A percentile compares a stretch with the other conserved stretches of the same genome.
Evolutionary conservation across 1,140 invertebrate genomes (phyloP).

Genomic region (Diorhabda carinulata): DNA sequence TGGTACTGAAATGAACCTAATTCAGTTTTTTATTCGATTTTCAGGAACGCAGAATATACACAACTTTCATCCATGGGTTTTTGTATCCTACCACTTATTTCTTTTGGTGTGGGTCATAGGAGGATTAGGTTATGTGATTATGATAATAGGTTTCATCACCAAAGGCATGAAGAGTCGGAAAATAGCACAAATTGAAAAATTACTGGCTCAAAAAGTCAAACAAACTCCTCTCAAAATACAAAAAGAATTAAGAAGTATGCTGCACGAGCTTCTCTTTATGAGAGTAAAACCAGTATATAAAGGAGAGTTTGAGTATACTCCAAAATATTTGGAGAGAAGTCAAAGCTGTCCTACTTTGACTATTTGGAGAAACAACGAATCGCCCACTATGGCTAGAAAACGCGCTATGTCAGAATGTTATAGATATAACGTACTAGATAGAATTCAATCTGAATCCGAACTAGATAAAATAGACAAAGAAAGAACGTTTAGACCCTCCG

Average conservation of each 20-base stretch:
- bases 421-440: slow-evolving; percentile 50
- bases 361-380: slow-evolving; percentile 49
- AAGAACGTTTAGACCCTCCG: slow-evolving; percentile 61
- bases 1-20: too few relatives aligned
- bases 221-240: slow-evolving; percentile 73
- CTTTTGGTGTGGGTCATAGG: slow-evolving; percentile 84
- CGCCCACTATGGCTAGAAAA: slow-evolving; percentile 53
- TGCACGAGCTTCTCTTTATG: slow-evolving; percentile 43
- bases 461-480: slow-evolving; percentile 70
- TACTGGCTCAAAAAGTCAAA: slow-evolving; percentile 69
- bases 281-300: slow-evolving; percentile 53
- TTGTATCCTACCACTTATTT: slow-evolving; percentile 68
- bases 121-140: slow-evolving; percentile 84
- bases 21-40: slow-evolving; percentile 26
- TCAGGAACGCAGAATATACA: slow-evolving; percentile 51
- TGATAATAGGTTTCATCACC: slow-evolving; percentile 86
- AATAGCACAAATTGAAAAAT: slow-evolving; percentile 69
- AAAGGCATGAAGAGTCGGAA: slow-evolving; percentile 69
- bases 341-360: slow-evolving; percentile 60
- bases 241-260: slow-evolving; percentile 57
- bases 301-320: slow-evolving; percentile 44
- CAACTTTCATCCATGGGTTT: slow-evolving; percentile 55
- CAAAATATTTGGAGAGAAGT: slow-evolving; percentile 45
- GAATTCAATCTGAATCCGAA: slow-evolving; percentile 71
- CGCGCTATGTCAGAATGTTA: slow-evolving; percentile 58